A percentile compares a stretch with the other conserved stretches of the same genome.
Evolutionary conservation across 92 coral and sea anemone genomes (phyloP).

Genomic region (Bergia sp.): DNA sequence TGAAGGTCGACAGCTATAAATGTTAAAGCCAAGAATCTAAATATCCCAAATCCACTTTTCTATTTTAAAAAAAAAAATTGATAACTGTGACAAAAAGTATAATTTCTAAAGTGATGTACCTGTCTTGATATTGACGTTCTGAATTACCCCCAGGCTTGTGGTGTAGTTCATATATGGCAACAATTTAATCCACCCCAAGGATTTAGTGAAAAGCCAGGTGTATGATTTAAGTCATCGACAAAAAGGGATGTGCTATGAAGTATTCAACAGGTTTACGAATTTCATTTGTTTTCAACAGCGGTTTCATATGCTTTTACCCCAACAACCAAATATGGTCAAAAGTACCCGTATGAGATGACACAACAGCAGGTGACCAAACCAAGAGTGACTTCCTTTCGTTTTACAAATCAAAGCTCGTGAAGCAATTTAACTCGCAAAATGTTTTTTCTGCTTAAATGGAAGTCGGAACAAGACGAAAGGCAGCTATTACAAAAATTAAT

Average conservation of each 20-base stretch:
- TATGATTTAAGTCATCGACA: constrained; percentile 5
- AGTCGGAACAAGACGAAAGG: not conserved
- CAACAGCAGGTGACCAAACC: constrained; percentile 32
- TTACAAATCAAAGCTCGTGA: not conserved
- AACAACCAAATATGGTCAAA: constrained; percentile 25
- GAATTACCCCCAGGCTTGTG: not conserved
- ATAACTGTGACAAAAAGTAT: too few relatives aligned
- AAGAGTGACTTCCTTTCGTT: not conserved
- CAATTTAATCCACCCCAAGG: not conserved
- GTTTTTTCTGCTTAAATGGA: not conserved
- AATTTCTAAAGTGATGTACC: too few relatives aligned
- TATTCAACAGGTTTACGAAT: not conserved
- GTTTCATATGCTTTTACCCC: not conserved
- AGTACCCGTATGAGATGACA: not conserved
- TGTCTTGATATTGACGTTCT: not conserved
- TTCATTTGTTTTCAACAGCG: not conserved
- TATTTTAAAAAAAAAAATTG: too few relatives aligned
- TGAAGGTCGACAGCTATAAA: too few relatives aligned
- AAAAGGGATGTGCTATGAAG: not conserved
- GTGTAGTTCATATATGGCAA: not conserved
- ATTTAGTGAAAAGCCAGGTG: not conserved
- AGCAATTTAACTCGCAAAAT: not conserved
- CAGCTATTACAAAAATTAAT: not conserved
- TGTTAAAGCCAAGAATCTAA: too few relatives aligned
- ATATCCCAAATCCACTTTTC: too few relatives aligned